Evolutionary conservation across 2,797 vertebrate genomes (phyloP).

Genomic region (Anabacerthia variegaticeps): DNA sequence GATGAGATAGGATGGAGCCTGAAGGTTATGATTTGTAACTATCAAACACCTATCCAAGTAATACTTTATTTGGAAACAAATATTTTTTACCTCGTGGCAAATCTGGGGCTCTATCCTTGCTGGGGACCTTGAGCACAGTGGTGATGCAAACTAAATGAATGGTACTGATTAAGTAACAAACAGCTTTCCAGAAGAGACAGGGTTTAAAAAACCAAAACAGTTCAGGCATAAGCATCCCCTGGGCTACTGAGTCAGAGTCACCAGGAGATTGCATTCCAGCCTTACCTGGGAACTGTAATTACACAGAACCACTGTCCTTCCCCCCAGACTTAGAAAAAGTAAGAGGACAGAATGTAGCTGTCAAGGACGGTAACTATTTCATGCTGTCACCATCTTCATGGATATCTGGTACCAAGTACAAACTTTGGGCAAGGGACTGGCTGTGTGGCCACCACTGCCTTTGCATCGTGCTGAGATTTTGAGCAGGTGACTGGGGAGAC

Average conservation of each 20-base stretch:
- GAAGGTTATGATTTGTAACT: conserved; percentile 22
- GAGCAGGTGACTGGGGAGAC: neutral
- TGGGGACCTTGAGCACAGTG: neutral
- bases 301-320: neutral
- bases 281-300: neutral
- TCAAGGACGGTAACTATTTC: neutral
- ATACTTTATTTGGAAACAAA: neutral
- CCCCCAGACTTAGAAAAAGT: neutral
- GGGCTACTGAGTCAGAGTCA: neutral
- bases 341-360: neutral
- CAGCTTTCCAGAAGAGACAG: neutral
- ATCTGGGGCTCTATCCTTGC: neutral
- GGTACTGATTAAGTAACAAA: conserved; percentile 8
- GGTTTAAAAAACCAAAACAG: neutral
- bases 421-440: neutral
- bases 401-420: neutral
- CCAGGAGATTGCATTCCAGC: neutral
- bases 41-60: neutral
- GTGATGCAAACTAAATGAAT: neutral
- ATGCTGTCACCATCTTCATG: neutral
- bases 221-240: neutral
- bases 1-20: neutral
- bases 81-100: neutral
- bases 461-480: neutral
- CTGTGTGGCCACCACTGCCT: neutral